Base-by-base conservation (phyloP, 2,888 invertebrate genomes). In the Epinotia brunnichana region DNA sequence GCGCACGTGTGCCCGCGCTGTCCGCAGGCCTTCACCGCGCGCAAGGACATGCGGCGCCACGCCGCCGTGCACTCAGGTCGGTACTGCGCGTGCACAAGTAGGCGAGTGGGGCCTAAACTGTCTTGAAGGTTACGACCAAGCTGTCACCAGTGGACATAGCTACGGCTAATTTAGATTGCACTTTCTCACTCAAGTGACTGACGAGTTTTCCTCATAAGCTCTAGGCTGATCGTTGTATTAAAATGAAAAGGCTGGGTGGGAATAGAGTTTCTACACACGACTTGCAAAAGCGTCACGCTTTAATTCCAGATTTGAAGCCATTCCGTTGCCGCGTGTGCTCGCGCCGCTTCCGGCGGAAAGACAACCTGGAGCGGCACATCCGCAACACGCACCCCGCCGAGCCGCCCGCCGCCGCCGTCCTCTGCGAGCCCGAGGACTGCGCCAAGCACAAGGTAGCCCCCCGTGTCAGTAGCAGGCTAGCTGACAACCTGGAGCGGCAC, bases 331-430 rank as follows among this genome's bases (percentile, higher is more conserved):
- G 94, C 75, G 93, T 95, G 35, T 97, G 97, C 85, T 94, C 94
- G 51, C 95, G 95, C 10, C 94, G 94, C 54, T 97, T 97, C 82
- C 91, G 95, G 59, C 92, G 97, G 74, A 96, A 96, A 83, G 97
- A 97, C 84, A 97, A 97, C 83, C 92, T 97, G 74, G 94, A 95
- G 74, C 94, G 97, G 0, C 97, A 97, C 85, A 93, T 96, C 72
- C 94, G 95, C 69, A 96, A 97, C 85, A 95, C 96, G 69, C 97
- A 97, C 85, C 95, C 85, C 88, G 89, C 88, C 3, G 87, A 88
- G 0, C 89, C 88, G 29, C 90, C 89, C 78, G 92, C 91, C 77
- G 35, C 21, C 57, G 29, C 4, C 44, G 29, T 29, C 29, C 29
- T 29, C 35, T 7, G 35, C 35, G 35, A 35, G 74, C 71, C 73